Conservation (phyloP, 2,888 invertebrate genomes). For the Cerastoderma edule region DNA sequence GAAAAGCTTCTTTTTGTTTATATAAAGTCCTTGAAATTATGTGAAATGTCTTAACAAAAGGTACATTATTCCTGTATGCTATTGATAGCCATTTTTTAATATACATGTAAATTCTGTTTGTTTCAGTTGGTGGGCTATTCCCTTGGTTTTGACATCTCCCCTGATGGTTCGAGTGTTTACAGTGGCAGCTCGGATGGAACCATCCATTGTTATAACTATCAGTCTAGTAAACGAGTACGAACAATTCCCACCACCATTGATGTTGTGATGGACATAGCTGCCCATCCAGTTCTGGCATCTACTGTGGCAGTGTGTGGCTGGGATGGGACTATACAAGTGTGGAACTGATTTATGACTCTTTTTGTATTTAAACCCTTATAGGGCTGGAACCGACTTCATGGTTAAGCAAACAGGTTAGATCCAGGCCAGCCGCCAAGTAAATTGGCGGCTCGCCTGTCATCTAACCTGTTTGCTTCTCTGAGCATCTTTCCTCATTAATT, state of each 20-base stretch:
- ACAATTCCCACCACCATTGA: slow-evolving; percentile 61
- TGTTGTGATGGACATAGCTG: slow-evolving; percentile 78
- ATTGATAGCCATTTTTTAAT: neutral
- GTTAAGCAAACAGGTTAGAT: neutral
- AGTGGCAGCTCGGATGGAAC: slow-evolving; percentile 82
- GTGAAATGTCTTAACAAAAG: too few relatives aligned
- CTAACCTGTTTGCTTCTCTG: too few relatives aligned
- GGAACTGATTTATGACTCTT: slow-evolving; percentile 36
- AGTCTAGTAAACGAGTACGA: slow-evolving; percentile 66
- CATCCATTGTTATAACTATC: slow-evolving; percentile 78
- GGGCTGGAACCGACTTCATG: neutral
- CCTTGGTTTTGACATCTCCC: slow-evolving; percentile 82
- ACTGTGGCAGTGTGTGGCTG: slow-evolving; percentile 77
- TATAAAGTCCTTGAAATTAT: too few relatives aligned
- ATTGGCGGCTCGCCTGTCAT: neutral
- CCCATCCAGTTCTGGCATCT: slow-evolving; percentile 81
- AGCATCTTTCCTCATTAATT: neutral
- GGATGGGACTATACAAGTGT: slow-evolving; percentile 76
- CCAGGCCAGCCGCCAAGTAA: neutral
- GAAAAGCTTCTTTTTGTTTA: too few relatives aligned
- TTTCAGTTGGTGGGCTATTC: slow-evolving; percentile 82
- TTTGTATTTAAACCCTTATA: neutral
- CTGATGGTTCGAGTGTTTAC: slow-evolving; percentile 78
- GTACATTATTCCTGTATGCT: neutral
- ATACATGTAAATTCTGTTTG: neutral